Conservation (phyloP, 2,888 invertebrate species). For the Sarcophaga rosellei region DNA sequence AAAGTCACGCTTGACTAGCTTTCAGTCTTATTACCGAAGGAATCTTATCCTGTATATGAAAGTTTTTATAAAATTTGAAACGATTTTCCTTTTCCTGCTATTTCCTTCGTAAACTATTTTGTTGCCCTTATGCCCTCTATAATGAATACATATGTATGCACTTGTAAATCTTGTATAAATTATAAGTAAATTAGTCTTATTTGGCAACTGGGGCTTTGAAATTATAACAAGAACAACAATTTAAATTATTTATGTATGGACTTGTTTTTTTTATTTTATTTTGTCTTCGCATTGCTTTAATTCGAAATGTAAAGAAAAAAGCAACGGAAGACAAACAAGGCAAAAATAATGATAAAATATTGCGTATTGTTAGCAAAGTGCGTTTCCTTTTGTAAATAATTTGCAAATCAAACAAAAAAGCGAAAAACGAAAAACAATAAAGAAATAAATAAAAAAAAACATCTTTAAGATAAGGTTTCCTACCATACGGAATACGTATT, state of each 20-base stretch:
- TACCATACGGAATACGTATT: constrained; percentile 37
- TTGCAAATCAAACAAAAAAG: background rate
- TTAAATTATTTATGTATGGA: constrained; percentile 8
- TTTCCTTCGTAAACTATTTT: too few species aligned
- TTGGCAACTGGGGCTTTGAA: constrained; percentile 45
- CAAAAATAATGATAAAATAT: constrained; percentile 67
- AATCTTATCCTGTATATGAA: too few species aligned
- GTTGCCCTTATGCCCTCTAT: too few species aligned
- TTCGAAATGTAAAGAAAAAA: constrained; percentile 42
- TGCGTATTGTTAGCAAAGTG: constrained; percentile 60
- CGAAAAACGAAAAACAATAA: constrained; percentile 26
- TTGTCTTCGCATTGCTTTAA: constrained; percentile 45
- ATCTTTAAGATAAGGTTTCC: constrained; percentile 62
- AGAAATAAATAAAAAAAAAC: constrained; percentile 24
- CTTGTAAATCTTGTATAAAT: too few species aligned
- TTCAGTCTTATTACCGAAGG: too few species aligned
- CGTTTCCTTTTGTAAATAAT: background rate
- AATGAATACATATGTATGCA: too few species aligned
- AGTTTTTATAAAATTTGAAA: too few species aligned
- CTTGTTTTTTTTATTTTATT: constrained; percentile 13
- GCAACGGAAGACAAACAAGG: constrained; percentile 54
- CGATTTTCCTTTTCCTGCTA: too few species aligned
- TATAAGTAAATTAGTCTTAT: constrained; percentile 8
- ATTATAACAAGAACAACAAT: constrained; percentile 39
- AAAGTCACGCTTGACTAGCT: too few species aligned